phyloP scores from a whole-genome alignment of 2,888 invertebrate genomes.

The Empis livida region DNA sequence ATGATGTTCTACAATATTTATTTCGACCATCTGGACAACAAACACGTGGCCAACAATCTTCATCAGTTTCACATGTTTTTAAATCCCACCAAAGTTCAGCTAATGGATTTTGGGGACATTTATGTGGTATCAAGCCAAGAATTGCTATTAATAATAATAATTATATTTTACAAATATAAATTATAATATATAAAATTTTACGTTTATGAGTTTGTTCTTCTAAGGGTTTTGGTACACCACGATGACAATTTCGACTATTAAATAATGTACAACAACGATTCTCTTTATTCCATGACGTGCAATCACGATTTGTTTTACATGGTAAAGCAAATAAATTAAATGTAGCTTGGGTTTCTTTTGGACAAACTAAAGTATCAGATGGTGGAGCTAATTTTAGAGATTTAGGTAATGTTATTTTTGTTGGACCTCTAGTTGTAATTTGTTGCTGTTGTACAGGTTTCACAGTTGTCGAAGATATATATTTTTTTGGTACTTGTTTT shows the following conservation, averaged over 20 bases:
- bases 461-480: too few species aligned
- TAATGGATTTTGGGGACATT: slow-evolving; percentile 53
- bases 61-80: slow-evolving; percentile 51
- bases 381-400: neutral
- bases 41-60: slow-evolving; percentile 61
- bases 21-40: slow-evolving; percentile 59
- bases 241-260: slow-evolving; percentile 41
- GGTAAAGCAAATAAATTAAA: slow-evolving; percentile 34
- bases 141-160: slow-evolving; percentile 40
- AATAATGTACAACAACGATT: slow-evolving; percentile 35
- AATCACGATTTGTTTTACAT: slow-evolving; percentile 29
- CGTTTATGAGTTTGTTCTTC: slow-evolving; percentile 29
- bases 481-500: too few species aligned
- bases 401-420: neutral
- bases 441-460: too few species aligned
- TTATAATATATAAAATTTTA: slow-evolving; percentile 12
- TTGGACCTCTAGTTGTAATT: neutral
- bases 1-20: slow-evolving; percentile 58
- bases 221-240: slow-evolving; percentile 46
- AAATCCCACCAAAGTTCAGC: slow-evolving; percentile 59
- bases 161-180: neutral
- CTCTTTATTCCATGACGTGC: slow-evolving; percentile 28
- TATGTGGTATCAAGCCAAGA: slow-evolving; percentile 54
- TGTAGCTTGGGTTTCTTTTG: slow-evolving; percentile 36
- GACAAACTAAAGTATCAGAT: slow-evolving; percentile 21